These are phyloP conservation scores for Acleris sparsana DNA, from an alignment of 2,888 invertebrate species.

Conservation along the genomic window DNA sequence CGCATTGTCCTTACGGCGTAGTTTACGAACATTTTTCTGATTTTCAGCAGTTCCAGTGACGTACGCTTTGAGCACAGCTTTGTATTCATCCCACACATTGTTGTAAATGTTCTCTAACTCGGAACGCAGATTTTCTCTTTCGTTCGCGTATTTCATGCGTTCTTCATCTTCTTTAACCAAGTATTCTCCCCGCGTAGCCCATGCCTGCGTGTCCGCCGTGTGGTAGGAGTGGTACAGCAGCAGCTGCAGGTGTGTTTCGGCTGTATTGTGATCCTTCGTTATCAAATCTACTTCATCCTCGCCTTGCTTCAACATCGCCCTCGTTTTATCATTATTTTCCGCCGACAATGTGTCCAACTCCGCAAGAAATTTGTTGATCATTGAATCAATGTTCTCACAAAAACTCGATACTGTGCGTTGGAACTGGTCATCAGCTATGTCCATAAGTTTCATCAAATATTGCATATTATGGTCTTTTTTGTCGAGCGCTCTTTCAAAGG, in stretches of 20 bases:
- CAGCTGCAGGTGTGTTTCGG: conserved; percentile 73
- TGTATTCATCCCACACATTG: conserved; percentile 70
- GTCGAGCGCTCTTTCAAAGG: conserved; percentile 80
- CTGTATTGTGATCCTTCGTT: conserved; percentile 59
- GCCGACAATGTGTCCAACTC: conserved; percentile 64
- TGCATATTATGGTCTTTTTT: conserved; percentile 85
- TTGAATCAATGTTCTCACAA: conserved; percentile 84
- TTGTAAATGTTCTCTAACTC: conserved; percentile 68
- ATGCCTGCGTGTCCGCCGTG: conserved; percentile 62
- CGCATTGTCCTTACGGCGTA: conserved; percentile 69
- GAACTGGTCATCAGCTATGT: conserved; percentile 86
- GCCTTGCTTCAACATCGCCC: conserved; percentile 54
- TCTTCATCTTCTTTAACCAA: conserved; percentile 76
- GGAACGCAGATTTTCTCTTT: conserved; percentile 67
- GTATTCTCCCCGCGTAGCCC: conserved; percentile 72
- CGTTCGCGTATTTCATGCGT: conserved; percentile 57
- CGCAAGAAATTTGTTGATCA: conserved; percentile 77
- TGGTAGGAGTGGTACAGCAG: conserved; percentile 65
- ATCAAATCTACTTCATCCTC: conserved; percentile 55
- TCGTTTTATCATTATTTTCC: conserved; percentile 59
- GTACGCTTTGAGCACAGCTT: conserved; percentile 66
- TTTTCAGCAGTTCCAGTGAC: conserved; percentile 68
- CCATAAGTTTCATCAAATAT: conserved; percentile 81
- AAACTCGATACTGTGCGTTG: conserved; percentile 85
- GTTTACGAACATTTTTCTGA: conserved; percentile 68